Base-by-base conservation (phyloP, 2,797 vertebrate genomes). In the Gadopsis bispinosus region DNA sequence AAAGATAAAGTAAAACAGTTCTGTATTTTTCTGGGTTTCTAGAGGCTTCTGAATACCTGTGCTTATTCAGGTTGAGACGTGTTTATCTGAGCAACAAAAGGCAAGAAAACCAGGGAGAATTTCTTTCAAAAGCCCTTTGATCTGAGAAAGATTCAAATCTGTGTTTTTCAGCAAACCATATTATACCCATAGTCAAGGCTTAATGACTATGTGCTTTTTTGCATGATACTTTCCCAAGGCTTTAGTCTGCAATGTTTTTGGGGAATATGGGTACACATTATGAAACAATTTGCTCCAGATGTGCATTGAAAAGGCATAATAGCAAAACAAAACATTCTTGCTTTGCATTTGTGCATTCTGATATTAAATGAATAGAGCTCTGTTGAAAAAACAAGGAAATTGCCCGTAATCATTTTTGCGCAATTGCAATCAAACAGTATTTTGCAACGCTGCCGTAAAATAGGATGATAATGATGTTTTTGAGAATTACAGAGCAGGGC, bases 401-500 rank as follows among this genome's bases (percentile, higher is more conserved):
- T 62, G 56, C 22, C 70, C 3, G 1, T 29, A 61, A 65, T 71
- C 20, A 13, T 60, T 20, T 80, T 72, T 78, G 62, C 75, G 80
- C 59, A 53, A 31, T 50, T 8, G 35, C 62, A 62, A 54, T 72
- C 59, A 69, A 83, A 71, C 33, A 70, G 41, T 75, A 58, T 80
- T 87, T 81, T 81, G 48, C 69, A 66, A 53, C 0, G 0, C 22
- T 64, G 54, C 73, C 77, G 66, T 66, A 55, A 81, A 91, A 83
- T 79, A 69, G 22, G 26, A 72, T 71, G 77, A 84, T 83, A 69
- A 70, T 76, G 62, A 73, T 3, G 35, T 85, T 88, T 84, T 86
- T 79, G 53, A 88, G 85, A 88, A 87, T 71, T 82, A 65, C 77
- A 86, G 58, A 62, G 72, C 72, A 17, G 62, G 73, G 80, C 66